phyloP scores from a whole-genome alignment of 2,888 invertebrate species.

The Luperina testacea region DNA sequence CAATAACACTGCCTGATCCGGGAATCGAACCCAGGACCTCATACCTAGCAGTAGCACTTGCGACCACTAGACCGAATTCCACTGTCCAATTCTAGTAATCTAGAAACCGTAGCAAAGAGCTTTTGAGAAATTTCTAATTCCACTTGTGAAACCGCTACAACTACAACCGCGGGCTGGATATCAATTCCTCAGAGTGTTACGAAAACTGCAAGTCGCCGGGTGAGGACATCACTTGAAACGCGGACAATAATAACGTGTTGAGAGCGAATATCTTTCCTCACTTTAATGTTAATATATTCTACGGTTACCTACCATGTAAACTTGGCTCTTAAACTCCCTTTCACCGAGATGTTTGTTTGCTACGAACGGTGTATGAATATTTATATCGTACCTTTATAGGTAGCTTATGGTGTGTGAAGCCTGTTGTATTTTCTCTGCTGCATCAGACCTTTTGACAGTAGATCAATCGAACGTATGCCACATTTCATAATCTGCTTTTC shows the following conservation, averaged over 20 bases:
- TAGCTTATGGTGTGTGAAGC: conserved; percentile 6
- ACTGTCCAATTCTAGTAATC: background rate
- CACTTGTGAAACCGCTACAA: background rate
- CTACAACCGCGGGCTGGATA: background rate
- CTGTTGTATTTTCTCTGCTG: background rate
- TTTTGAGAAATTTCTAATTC: conserved; percentile 22
- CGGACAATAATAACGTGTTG: conserved; percentile 58
- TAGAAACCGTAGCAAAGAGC: background rate
- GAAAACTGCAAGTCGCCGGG: conserved; percentile 42
- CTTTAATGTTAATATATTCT: conserved; percentile 56
- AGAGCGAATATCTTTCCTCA: conserved; percentile 43
- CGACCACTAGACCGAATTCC: background rate
- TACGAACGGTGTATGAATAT: conserved; percentile 36
- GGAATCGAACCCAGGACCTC: background rate
- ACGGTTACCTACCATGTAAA: conserved; percentile 50
- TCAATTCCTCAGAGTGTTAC: conserved; percentile 15
- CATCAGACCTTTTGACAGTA: background rate
- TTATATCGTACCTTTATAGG: conserved; percentile 23
- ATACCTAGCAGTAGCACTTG: background rate
- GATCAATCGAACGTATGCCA: background rate
- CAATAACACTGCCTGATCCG: background rate
- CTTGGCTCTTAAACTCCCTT: conserved; percentile 54
- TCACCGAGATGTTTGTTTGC: conserved; percentile 53
- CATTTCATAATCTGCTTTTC: no score
- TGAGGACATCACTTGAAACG: conserved; percentile 42